Base-by-base conservation (phyloP, 2,888 invertebrate genomes). In the Bellardia bayeri region DNA sequence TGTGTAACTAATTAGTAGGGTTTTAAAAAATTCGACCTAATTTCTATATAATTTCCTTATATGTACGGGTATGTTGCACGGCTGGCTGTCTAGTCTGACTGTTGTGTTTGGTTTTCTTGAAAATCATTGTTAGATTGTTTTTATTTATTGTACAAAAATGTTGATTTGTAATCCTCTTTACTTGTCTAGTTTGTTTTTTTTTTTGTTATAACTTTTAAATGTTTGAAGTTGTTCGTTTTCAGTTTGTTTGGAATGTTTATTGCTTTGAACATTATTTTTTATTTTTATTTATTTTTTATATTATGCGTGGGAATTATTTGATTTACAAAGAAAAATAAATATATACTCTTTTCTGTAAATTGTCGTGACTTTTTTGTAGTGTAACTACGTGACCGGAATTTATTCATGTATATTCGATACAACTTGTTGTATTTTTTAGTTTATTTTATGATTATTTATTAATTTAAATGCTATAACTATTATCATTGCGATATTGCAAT, bases 291-390 rank as follows among this genome's bases (percentile, higher is more conserved):
- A 23, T 68, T 68, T 49, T 69, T 56, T 61, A 51, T 74, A 69
- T 56, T 75, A 61, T 87, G 85, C 87, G 87, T 87, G 87, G 87
- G 87, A 87, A 82, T 82, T 71, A 85, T 58, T 79, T 82, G 78
- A 64, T 66, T 78, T 68, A 56, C 45, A 82, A 72, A 49, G 75
- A 81, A 84, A 82, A 45, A 71, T 49, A 66, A 75, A 58, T 42
- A 58, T 56, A 45, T 66, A 63, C 61, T 51, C 68, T 75, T 85
- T 54, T 68, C 37, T 80, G 33, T 79, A 75, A 75, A 63, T 69
- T 75, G 54, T 85, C 69, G 72, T 85, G 84, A 78, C 56, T 78
- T 83, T 84, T 78, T 68, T 68, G n/a, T 61, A 63, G 56, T 69
- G 63, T 74, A 23, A 68, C 58, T 66, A 85, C 78, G 85, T 87